Percentiles rank a stretch among this genome's conserved stretches.
phyloP scores from a whole-genome alignment of 92 coral and sea anemone genomes.

The Siderastrea siderea region DNA sequence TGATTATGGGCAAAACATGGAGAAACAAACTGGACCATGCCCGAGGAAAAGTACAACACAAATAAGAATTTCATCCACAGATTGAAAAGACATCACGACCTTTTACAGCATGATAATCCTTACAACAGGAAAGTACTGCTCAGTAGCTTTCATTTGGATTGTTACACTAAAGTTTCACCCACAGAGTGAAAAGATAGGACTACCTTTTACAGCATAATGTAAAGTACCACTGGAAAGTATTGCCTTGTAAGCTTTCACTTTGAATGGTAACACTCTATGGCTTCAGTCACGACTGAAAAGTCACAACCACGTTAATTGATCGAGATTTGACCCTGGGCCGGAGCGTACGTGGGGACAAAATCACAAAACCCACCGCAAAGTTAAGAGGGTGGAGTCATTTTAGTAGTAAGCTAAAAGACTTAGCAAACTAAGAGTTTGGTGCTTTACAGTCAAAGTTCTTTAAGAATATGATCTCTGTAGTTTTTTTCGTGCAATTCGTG shows the following conservation, averaged over 20 bases:
- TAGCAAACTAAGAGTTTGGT: not conserved
- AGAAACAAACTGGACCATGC: not conserved
- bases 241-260: not conserved
- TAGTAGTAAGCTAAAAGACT: not conserved
- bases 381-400: not conserved
- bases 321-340: too few species aligned
- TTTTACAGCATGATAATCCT: too few species aligned
- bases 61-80: too few species aligned
- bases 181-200: not conserved
- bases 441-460: not conserved
- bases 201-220: not conserved
- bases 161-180: too few species aligned
- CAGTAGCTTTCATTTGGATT: not conserved
- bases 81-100: too few species aligned
- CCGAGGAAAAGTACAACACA: too few species aligned
- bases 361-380: not conserved
- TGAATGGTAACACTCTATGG: not conserved
- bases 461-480: not conserved
- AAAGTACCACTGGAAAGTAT: not conserved
- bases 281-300: too few species aligned
- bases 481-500: conserved; percentile 5
- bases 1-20: not conserved
- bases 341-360: too few species aligned
- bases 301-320: too few species aligned
- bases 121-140: not conserved